Evolutionary conservation across 2,888 invertebrate genomes (phyloP).

Genomic region (Pantelozetes paolii): DNA sequence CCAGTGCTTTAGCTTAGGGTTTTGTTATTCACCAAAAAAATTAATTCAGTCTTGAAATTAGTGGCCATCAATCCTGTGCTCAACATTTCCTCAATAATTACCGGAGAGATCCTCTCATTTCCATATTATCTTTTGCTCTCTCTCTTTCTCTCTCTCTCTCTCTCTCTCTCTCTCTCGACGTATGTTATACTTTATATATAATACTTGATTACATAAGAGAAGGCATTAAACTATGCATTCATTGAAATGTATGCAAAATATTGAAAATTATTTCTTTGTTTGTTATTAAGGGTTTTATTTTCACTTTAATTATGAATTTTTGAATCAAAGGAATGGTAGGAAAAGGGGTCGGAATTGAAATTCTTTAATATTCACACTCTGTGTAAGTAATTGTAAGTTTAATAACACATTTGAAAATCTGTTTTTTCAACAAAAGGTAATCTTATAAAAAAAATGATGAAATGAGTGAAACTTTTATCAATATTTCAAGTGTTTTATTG

Average conservation of each 20-base stretch:
- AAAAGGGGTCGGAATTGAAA: no score
- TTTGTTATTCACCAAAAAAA: constrained; percentile 14
- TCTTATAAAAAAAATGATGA: no score
- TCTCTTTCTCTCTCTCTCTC: constrained; percentile 22
- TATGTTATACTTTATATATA: neutral
- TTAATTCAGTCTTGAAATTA: constrained; percentile 26
- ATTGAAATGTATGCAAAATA: neutral
- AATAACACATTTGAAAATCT: no score
- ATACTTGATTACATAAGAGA: constrained; percentile 4
- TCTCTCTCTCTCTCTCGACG: neutral
- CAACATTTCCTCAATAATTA: constrained; percentile 34
- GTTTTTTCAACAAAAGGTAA: no score
- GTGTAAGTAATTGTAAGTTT: no score
- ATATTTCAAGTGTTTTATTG: no score
- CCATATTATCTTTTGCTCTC: constrained; percentile 17
- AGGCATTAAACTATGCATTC: constrained; percentile 16
- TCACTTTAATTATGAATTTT: neutral
- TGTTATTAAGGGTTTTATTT: neutral
- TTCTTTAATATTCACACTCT: no score
- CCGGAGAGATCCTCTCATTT: constrained; percentile 14
- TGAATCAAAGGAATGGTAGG: no score
- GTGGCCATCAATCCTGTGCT: constrained; percentile 34
- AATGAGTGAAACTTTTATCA: no score
- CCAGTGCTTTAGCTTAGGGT: neutral
- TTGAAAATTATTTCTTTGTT: neutral